A percentile compares a stretch with the other conserved stretches of the same genome.
Evolutionary conservation across 2,113 vertebrate species (phyloP).

Genomic region (Chaenocephalus aceratus): DNA sequence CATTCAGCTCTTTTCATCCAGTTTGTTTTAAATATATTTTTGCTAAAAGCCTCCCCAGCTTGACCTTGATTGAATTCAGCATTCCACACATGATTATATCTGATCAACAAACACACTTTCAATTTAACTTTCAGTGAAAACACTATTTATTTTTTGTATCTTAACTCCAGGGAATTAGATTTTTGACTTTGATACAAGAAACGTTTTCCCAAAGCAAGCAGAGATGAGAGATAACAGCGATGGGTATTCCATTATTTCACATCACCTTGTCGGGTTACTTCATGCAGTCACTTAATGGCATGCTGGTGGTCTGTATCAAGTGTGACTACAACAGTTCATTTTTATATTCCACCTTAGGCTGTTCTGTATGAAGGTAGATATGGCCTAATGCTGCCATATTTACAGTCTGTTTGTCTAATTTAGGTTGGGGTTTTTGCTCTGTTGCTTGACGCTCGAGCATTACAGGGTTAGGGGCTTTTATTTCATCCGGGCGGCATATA

Average conservation of each 20-base stretch:
- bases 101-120: conserved; percentile 41
- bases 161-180: background rate
- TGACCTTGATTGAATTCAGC: conserved; percentile 49
- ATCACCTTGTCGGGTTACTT: background rate
- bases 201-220: background rate
- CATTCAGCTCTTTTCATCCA: conserved; percentile 58
- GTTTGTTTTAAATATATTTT: conserved; percentile 55
- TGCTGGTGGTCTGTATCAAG: background rate
- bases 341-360: background rate
- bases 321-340: background rate
- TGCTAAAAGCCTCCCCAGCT: conserved; percentile 20
- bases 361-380: background rate
- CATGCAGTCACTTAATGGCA: conserved; percentile 14
- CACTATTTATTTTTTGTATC: background rate
- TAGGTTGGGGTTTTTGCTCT: background rate
- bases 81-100: conserved; percentile 14
- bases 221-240: background rate
- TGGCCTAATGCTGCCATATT: background rate
- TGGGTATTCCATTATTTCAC: conserved; percentile 9
- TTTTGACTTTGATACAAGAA: conserved; percentile 25
- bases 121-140: conserved; percentile 19
- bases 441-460: background rate
- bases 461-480: conserved; percentile 5
- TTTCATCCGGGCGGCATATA: background rate
- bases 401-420: background rate